Percentiles rank a stretch among this genome's conserved stretches.
Evolutionary conservation across 2,113 vertebrate genomes (phyloP).

Genomic region (Zapus hudsonius): DNA sequence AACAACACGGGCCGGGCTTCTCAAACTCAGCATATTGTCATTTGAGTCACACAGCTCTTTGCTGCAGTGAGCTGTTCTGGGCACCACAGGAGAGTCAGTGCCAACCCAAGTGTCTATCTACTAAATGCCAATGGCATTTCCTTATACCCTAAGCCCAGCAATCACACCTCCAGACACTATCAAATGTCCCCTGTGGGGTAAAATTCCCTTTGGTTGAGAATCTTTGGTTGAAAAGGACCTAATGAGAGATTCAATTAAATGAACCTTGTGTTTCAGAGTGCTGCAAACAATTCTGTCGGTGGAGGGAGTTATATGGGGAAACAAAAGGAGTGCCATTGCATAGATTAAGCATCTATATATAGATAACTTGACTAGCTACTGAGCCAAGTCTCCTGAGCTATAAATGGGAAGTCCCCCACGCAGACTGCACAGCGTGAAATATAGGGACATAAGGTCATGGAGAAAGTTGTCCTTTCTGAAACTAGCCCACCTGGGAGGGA

Average conservation of each 20-base stretch:
- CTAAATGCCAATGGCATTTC: background rate
- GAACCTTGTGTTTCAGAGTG: slow-evolving; percentile 15
- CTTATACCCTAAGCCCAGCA: background rate
- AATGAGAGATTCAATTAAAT: slow-evolving; percentile 57
- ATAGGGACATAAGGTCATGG: background rate
- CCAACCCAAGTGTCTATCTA: background rate
- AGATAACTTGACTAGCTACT: background rate
- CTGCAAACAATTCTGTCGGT: slow-evolving; percentile 43
- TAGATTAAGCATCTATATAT: background rate
- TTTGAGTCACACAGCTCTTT: too few relatives aligned
- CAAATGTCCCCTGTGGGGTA: background rate
- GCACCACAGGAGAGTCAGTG: accelerated
- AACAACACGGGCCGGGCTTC: background rate
- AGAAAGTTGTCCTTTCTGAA: background rate
- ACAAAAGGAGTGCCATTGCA: background rate
- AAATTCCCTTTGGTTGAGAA: slow-evolving; percentile 21
- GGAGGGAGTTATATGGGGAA: background rate
- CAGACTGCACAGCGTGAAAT: background rate
- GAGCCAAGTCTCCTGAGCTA: background rate
- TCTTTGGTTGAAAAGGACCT: slow-evolving; percentile 50
- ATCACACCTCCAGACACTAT: background rate
- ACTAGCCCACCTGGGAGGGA: background rate
- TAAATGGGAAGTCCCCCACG: background rate
- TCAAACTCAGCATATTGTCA: background rate
- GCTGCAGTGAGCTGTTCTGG: background rate